Conservation (phyloP, 1,140 invertebrate species). For the Bombyx mandarina region DNA sequence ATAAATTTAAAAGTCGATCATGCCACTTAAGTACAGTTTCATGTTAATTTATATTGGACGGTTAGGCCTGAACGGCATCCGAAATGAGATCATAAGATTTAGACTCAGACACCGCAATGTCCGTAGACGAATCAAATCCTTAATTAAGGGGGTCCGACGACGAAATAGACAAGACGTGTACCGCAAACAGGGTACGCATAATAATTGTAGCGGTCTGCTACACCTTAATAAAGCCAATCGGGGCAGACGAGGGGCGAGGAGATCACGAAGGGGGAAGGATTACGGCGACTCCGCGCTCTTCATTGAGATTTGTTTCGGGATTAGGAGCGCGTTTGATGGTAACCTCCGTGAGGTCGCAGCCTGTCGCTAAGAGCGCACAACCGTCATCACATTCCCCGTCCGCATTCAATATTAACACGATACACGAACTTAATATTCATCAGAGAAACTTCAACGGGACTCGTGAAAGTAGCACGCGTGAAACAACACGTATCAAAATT, state of each 20-base stretch:
- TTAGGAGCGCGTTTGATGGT: constrained; percentile 55
- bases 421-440: constrained; percentile 22
- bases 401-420: constrained; percentile 16
- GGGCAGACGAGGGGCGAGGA: constrained; percentile 22
- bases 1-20: too few species aligned
- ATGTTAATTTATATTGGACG: too few species aligned
- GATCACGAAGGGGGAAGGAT: constrained; percentile 32
- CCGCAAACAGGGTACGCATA: constrained; percentile 68
- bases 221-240: constrained; percentile 70
- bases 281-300: constrained; percentile 55
- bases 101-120: constrained; percentile 10
- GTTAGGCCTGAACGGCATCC: too few species aligned
- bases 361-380: constrained; percentile 10
- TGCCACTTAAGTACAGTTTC: too few species aligned
- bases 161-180: constrained; percentile 57
- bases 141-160: constrained; percentile 59
- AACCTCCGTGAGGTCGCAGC: constrained; percentile 26
- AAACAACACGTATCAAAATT: constrained; percentile 51
- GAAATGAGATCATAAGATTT: not conserved
- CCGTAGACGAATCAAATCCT: constrained; percentile 56
- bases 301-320: constrained; percentile 70
- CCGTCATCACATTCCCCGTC: constrained; percentile 15
- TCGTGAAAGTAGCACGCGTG: constrained; percentile 40
- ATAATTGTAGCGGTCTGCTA: constrained; percentile 69
- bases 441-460: constrained; percentile 38